Evolutionary conservation across 2,888 invertebrate species (phyloP).

Genomic region (Tenthredo livida): DNA sequence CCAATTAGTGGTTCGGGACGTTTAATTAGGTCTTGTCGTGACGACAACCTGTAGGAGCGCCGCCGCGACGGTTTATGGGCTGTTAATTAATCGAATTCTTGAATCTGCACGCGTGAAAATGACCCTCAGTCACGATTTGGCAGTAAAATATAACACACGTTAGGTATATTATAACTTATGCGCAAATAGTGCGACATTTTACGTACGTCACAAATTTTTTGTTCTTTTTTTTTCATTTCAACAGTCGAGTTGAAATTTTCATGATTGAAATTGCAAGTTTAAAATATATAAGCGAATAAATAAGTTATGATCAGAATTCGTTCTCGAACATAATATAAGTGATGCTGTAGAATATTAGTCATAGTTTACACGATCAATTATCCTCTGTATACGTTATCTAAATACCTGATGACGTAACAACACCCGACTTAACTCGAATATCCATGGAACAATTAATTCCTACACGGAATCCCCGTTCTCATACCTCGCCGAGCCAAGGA

Average conservation of each 20-base stretch:
- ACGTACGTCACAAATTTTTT: no score
- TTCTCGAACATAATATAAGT: background rate
- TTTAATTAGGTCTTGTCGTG: constrained; percentile 28
- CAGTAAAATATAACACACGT: no score
- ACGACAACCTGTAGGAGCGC: constrained; percentile 44
- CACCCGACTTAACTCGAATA: background rate
- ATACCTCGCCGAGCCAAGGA: background rate
- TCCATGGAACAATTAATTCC: background rate
- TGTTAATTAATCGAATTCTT: constrained; percentile 16
- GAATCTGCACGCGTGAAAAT: constrained; percentile 11
- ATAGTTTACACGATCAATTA: background rate
- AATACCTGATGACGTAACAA: background rate
- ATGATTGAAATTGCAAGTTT: no score
- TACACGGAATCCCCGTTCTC: background rate
- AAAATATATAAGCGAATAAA: background rate
- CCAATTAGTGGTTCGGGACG: background rate
- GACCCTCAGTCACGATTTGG: constrained; percentile 17
- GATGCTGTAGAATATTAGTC: background rate
- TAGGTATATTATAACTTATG: no score
- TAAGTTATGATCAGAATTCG: background rate
- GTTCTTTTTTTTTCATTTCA: no score
- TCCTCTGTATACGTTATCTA: background rate
- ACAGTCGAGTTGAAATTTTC: no score
- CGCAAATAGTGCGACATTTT: no score
- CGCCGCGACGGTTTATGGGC: background rate